phyloP scores from a whole-genome alignment of 2,113 vertebrate genomes.

The Pituophis catenifer region DNA sequence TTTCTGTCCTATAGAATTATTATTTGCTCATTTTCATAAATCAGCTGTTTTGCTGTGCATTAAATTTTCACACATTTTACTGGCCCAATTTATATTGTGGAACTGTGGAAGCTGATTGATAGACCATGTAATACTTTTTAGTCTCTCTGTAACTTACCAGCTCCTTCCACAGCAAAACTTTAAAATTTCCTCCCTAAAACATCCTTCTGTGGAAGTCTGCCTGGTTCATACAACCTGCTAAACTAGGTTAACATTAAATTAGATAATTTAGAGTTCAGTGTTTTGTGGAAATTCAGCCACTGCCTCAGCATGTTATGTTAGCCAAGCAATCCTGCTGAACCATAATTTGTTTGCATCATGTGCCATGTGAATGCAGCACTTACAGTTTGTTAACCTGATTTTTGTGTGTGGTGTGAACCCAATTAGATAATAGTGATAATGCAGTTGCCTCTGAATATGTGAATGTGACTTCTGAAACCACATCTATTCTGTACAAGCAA shows the following conservation, averaged over 20 bases:
- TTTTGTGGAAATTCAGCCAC: not conserved
- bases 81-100: not conserved
- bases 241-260: not conserved
- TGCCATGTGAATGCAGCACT: not conserved
- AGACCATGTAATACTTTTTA: not conserved
- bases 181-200: not conserved
- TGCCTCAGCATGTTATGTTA: not conserved
- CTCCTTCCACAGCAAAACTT: not conserved
- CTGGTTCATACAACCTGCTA: not conserved
- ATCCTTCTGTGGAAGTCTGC: not conserved
- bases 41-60: not conserved
- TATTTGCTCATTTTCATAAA: not conserved
- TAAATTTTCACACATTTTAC: not conserved
- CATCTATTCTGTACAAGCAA: not conserved
- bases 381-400: not conserved
- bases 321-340: not conserved
- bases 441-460: not conserved
- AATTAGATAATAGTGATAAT: not conserved
- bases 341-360: not conserved
- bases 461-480: not conserved
- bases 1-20: not conserved
- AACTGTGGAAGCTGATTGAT: not conserved
- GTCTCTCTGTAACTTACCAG: not conserved
- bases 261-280: not conserved
- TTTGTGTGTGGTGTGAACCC: not conserved